These are phyloP conservation scores for Dynastes grantii DNA, from an alignment of 2,888 invertebrate species.

Conservation along the genomic window DNA sequence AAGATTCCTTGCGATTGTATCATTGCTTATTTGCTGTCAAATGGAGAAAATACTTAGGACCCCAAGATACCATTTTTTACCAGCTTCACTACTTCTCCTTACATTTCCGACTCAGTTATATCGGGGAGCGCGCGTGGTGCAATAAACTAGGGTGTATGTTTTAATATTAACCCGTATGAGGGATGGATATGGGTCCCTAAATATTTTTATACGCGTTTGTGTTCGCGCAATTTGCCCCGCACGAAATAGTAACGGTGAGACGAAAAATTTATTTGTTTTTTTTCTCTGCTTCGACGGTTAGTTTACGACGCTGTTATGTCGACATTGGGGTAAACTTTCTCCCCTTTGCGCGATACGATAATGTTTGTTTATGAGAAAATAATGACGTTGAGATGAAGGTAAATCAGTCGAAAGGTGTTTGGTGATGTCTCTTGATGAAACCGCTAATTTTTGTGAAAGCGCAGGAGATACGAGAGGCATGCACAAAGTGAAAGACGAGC, in stretches of 20 bases:
- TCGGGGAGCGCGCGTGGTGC: background rate
- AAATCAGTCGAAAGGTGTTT: background rate
- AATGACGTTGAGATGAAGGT: conserved; percentile 4
- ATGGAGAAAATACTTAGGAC: conserved; percentile 4
- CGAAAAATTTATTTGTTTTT: conserved; percentile 38
- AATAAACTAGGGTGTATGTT: conserved; percentile 31
- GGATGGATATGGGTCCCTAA: conserved; percentile 30
- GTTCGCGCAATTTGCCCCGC: conserved; percentile 36
- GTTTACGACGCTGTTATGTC: conserved; percentile 24
- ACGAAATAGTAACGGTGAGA: conserved; percentile 31
- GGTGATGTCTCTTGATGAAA: background rate
- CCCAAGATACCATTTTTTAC: background rate
- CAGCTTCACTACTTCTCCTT: background rate
- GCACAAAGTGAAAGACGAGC: too few relatives aligned
- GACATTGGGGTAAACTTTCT: background rate
- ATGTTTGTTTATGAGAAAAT: conserved; percentile 24
- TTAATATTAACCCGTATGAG: conserved; percentile 31
- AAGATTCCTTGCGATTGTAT: too few relatives aligned
- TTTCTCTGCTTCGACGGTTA: background rate
- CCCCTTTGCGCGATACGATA: conserved; percentile 3
- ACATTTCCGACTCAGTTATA: background rate
- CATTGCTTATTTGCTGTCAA: conserved; percentile 15
- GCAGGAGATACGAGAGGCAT: too few relatives aligned
- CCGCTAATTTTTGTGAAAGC: too few relatives aligned
- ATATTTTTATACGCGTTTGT: conserved; percentile 37